Evolutionary conservation across 2,888 invertebrate species (phyloP), one percentile per base, ranked within the genome.

Genomic region (Andrena hattorfiana): DNA sequence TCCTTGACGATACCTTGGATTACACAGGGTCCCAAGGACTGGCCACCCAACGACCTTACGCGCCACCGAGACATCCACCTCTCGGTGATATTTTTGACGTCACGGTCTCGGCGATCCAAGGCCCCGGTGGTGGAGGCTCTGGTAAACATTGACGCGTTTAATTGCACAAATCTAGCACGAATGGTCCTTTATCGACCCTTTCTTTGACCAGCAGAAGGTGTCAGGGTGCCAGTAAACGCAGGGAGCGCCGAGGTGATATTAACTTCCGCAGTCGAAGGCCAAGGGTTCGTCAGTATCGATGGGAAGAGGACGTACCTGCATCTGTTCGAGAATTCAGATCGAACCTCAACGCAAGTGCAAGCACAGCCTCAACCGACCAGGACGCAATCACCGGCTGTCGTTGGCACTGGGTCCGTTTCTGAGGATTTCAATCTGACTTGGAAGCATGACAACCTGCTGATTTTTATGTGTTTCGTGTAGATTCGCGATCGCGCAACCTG

Each of bases 271-370:
- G 96, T 97, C 6, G 97, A 97, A 23, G 96, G 97, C 64, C 97
- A 98, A 91, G 97, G 98, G 32, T 98, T 97, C 94, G 98, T 98
- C 20, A 98, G 98, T 30, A 98, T 98, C 77, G 98, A 98, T 92
- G 98, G 98, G 51, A 97, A 98, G 94, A 95, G 98, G 90, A 98
- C 98, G 0, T 98, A 98, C 92, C 95, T 98, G 88, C 97, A 98
- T 94, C 95, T 98, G 59, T 97, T 98, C 93, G 97, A 97, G 83
- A 96, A 96, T 10, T 92, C 94, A 1, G 94, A 95, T 32, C 94
- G 94, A 6, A 93, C 94, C 7, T 93, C 91, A 0, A 85, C 85
- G 16, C 89, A 94, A 1, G 90, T 94, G 56, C 95, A 93, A 20
- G 94, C 86, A 26, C 92, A 92, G 64, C 90, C 88, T 42, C 93